These are phyloP conservation scores for Labia minor DNA, from an alignment of 2,888 invertebrate genomes.

Conservation along the genomic window DNA sequence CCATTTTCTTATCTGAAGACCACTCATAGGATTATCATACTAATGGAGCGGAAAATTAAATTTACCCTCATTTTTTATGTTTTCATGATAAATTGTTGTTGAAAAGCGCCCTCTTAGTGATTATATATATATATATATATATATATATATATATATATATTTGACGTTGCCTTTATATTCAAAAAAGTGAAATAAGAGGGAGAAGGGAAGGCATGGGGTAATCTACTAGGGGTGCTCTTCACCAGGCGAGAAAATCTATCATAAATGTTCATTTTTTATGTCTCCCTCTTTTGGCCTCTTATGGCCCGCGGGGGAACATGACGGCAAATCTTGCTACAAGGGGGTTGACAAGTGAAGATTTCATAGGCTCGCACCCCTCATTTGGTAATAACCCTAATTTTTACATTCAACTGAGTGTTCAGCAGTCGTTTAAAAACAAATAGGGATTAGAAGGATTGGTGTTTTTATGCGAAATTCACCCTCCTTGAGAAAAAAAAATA, in stretches of 20 bases:
- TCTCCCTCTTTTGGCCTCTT: background rate
- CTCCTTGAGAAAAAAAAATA: too few species aligned
- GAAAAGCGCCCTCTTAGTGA: background rate
- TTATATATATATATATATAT: background rate
- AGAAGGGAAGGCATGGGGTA: background rate
- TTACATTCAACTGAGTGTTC: background rate
- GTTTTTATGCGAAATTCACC: too few species aligned
- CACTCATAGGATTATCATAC: constrained; percentile 22
- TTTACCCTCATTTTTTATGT: constrained; percentile 18
- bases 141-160: background rate
- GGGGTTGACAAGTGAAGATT: constrained; percentile 13
- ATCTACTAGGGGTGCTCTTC: background rate
- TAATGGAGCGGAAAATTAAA: constrained; percentile 26
- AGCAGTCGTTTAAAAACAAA: constrained; percentile 3
- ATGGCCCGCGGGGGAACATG: constrained; percentile 13
- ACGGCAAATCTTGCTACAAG: constrained; percentile 9
- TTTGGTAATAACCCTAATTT: constrained; percentile 4
- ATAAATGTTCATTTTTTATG: constrained; percentile 13
- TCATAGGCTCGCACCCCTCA: background rate
- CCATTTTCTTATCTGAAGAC: background rate
- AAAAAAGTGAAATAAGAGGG: background rate
- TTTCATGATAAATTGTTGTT: constrained; percentile 4
- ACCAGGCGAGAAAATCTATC: constrained; percentile 13
- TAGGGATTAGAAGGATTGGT: background rate
- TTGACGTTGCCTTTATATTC: background rate